A percentile compares a stretch with the other conserved stretches of the same genome.
phyloP scores from a whole-genome alignment of 2,113 vertebrate species.

The Megaptera novaeangliae region DNA sequence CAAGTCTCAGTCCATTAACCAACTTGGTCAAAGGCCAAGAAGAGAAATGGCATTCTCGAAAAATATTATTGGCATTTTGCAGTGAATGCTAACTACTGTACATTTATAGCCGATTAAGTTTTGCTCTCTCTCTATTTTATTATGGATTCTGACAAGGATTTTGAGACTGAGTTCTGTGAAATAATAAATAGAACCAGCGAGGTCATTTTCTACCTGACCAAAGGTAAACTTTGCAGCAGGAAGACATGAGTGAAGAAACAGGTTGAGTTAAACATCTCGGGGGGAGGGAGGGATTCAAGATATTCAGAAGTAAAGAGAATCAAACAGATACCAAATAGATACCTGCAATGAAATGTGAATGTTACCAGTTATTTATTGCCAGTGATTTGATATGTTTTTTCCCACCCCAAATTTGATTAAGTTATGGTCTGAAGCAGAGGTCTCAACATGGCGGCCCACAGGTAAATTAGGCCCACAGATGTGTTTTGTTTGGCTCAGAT shows the following conservation, averaged over 20 bases:
- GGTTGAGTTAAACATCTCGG: not conserved
- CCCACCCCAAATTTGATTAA: not conserved
- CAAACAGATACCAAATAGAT: not conserved
- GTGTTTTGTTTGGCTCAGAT: not conserved
- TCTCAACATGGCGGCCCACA: not conserved
- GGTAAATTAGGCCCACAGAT: not conserved
- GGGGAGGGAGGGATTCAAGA: not conserved
- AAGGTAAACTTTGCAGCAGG: conserved; percentile 36
- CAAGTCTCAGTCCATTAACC: conserved; percentile 43
- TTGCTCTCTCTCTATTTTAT: conserved; percentile 62
- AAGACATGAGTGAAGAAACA: conserved; percentile 42
- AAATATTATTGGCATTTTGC: conserved; percentile 68
- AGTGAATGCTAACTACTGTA: conserved; percentile 63
- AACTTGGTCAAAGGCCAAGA: conserved; percentile 66
- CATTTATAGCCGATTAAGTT: conserved; percentile 68
- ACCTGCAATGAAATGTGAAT: not conserved
- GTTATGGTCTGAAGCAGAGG: not conserved
- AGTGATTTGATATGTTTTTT: not conserved
- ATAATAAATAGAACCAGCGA: conserved; percentile 73
- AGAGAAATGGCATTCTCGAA: conserved; percentile 66
- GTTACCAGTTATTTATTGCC: not conserved
- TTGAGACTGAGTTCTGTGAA: conserved; percentile 67
- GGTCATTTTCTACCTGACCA: conserved; percentile 68
- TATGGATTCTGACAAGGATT: conserved; percentile 60
- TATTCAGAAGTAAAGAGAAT: conserved; percentile 8